These are phyloP conservation scores for Sebastes fasciatus DNA, from an alignment of 2,113 vertebrate species.

Conservation along the genomic window DNA sequence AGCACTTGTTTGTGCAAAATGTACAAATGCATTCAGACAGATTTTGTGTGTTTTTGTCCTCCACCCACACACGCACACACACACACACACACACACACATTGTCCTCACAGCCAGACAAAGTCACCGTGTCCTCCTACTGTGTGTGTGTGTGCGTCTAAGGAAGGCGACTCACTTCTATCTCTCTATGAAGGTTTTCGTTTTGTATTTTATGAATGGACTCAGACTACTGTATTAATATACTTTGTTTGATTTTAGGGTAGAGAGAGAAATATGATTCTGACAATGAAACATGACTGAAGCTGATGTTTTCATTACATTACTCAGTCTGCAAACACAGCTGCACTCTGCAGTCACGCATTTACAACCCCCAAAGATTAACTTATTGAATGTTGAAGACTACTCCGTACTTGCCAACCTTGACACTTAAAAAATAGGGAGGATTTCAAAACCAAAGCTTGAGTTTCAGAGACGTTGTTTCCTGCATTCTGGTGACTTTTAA, in stretches of 20 bases:
- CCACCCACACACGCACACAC: not conserved
- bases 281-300: not conserved
- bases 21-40: too few relatives aligned
- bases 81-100: not conserved
- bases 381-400: too few relatives aligned
- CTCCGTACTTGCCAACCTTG: too few relatives aligned
- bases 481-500: too few relatives aligned
- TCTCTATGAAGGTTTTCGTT: not conserved
- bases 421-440: too few relatives aligned
- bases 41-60: not conserved
- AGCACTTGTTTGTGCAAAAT: too few relatives aligned
- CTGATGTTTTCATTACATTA: not conserved
- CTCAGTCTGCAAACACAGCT: not conserved
- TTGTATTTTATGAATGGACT: not conserved
- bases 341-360: not conserved
- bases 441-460: too few relatives aligned
- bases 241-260: not conserved
- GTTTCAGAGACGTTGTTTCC: too few relatives aligned
- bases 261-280: not conserved
- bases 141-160: not conserved
- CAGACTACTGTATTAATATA: not conserved
- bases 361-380: not conserved
- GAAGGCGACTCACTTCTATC: not conserved
- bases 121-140: slow-evolving; percentile 13
- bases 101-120: slow-evolving; percentile 23